A percentile compares a stretch with the other conserved stretches of the same genome.
phyloP scores from a whole-genome alignment of 2,888 invertebrate genomes.

The Cosmopolites sordidus region DNA sequence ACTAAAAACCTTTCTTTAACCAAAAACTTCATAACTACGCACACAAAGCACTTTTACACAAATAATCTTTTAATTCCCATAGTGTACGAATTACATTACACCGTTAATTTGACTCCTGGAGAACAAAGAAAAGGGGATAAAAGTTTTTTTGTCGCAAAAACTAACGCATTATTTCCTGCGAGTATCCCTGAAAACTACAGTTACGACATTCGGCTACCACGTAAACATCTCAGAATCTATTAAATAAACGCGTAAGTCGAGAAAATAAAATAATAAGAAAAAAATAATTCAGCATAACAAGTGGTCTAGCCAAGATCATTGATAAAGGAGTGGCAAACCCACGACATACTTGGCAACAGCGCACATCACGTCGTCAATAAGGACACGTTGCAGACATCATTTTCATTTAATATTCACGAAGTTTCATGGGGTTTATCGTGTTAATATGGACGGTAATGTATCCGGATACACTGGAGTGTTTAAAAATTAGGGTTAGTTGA shows the following conservation, averaged over 20 bases:
- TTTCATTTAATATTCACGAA: not conserved
- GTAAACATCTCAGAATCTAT: not conserved
- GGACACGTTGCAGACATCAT: constrained; percentile 28
- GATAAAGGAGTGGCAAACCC: constrained; percentile 36
- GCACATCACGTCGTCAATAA: constrained; percentile 35
- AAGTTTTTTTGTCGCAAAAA: constrained; percentile 7
- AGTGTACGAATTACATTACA: too few species aligned
- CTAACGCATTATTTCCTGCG: not conserved
- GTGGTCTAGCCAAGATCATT: constrained; percentile 17
- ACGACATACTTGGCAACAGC: constrained; percentile 34
- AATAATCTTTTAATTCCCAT: too few species aligned
- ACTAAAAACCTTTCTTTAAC: too few species aligned
- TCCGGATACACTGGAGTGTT: too few species aligned
- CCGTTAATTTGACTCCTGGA: constrained; percentile 2
- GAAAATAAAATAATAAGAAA: constrained; percentile 14
- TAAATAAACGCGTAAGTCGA: not conserved
- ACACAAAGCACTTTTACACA: too few species aligned
- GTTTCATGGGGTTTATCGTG: too few species aligned
- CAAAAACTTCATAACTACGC: too few species aligned
- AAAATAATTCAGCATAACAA: constrained; percentile 18
- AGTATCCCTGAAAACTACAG: not conserved
- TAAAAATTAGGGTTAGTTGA: too few species aligned
- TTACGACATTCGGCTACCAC: not conserved
- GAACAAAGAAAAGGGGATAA: constrained; percentile 20
- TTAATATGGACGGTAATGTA: too few species aligned